phyloP scores from a whole-genome alignment of 2,888 invertebrate genomes.

The Thereva nobilitata region DNA sequence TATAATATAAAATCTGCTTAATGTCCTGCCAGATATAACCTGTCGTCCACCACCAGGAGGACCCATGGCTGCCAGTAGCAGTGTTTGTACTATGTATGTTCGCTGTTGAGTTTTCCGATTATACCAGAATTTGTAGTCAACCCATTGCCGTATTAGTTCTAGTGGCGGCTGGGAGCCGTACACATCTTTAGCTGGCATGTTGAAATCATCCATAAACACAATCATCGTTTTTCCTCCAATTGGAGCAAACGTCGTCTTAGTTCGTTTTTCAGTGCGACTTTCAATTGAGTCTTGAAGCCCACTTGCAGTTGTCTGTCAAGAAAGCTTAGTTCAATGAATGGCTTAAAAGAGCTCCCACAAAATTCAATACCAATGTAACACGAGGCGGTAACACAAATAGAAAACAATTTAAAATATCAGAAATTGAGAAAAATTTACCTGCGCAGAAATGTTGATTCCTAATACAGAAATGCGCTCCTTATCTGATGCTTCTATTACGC shows the following conservation, averaged over 20 bases:
- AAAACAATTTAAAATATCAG: neutral
- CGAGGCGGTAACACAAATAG: neutral
- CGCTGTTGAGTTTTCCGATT: slow-evolving; percentile 77
- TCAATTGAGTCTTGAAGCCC: slow-evolving; percentile 86
- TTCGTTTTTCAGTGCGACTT: slow-evolving; percentile 83
- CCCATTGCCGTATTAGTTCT: slow-evolving; percentile 81
- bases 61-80: slow-evolving; percentile 80
- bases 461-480: slow-evolving; percentile 66
- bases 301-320: slow-evolving; percentile 71
- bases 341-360: neutral
- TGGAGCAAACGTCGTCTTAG: slow-evolving; percentile 82
- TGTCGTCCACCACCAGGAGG: slow-evolving; percentile 87
- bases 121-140: slow-evolving; percentile 90
- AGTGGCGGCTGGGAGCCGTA: slow-evolving; percentile 90
- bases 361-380: neutral
- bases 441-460: slow-evolving; percentile 85
- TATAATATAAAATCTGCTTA: slow-evolving; percentile 76
- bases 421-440: too few species aligned
- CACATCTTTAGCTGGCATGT: slow-evolving; percentile 87
- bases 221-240: slow-evolving; percentile 81
- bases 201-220: slow-evolving; percentile 88
- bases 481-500: slow-evolving; percentile 65
- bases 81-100: slow-evolving; percentile 78
- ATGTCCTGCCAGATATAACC: slow-evolving; percentile 74
- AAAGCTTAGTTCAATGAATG: neutral